phyloP scores from a whole-genome alignment of 2,113 vertebrate genomes.

The Forbesichthys agassizii region DNA sequence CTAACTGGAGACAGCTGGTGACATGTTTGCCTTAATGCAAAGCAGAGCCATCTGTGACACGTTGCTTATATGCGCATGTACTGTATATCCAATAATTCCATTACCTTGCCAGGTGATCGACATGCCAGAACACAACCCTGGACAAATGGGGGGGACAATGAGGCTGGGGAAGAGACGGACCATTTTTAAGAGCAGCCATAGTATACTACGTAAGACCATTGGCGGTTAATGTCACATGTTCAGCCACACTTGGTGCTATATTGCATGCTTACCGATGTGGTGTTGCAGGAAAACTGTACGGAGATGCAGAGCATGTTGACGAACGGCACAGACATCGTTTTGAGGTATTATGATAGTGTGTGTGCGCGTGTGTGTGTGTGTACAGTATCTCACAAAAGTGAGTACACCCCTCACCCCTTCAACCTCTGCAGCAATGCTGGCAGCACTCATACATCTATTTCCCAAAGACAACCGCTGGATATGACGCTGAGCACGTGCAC shows the following conservation, averaged over 20 bases:
- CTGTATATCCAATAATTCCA: too few species aligned
- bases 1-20: background rate
- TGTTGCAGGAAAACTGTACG: slow-evolving; percentile 87
- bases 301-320: slow-evolving; percentile 86
- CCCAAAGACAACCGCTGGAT: too few species aligned
- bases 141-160: slow-evolving; percentile 98
- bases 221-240: background rate
- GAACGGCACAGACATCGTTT: slow-evolving; percentile 95
- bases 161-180: slow-evolving; percentile 94
- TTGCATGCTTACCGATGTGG: slow-evolving; percentile 5
- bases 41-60: too few species aligned
- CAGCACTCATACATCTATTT: too few species aligned
- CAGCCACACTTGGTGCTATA: background rate
- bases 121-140: slow-evolving; percentile 97
- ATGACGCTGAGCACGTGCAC: too few species aligned
- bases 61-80: too few species aligned
- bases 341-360: slow-evolving; percentile 77
- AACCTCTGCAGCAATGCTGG: too few species aligned
- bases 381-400: background rate
- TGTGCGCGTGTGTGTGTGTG: background rate
- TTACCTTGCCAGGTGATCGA: slow-evolving; percentile 85
- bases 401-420: too few species aligned
- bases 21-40: too few species aligned
- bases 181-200: slow-evolving; percentile 87
- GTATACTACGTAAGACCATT: slow-evolving; percentile 83